These are phyloP conservation scores for Dicrostonyx torquatus DNA, from an alignment of 2,797 vertebrate genomes.

Conservation along the genomic window DNA sequence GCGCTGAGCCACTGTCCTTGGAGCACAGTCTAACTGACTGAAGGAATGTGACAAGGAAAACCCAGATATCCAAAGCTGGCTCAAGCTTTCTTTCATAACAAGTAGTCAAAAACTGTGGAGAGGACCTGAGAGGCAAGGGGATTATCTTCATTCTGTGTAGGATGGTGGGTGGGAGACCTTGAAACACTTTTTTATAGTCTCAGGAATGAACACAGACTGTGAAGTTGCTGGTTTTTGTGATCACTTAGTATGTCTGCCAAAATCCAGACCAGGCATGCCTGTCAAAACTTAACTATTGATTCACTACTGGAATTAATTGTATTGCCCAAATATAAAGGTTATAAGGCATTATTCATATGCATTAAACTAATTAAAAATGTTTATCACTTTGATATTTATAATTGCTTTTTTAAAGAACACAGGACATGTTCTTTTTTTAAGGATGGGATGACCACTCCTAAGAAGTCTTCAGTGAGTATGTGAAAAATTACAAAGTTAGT, in stretches of 20 bases:
- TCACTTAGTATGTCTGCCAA: not conserved
- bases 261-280: not conserved
- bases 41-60: conserved; percentile 10
- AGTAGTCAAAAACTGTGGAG: not conserved
- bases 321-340: not conserved
- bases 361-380: not conserved
- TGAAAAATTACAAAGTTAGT: not conserved
- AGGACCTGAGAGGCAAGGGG: not conserved
- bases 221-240: not conserved
- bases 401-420: not conserved
- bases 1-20: conserved; percentile 44
- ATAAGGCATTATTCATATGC: not conserved
- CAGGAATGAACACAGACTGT: not conserved
- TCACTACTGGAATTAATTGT: not conserved
- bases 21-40: conserved; percentile 3
- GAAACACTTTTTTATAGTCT: not conserved
- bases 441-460: not conserved
- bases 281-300: not conserved
- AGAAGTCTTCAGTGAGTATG: not conserved
- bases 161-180: not conserved
- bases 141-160: not conserved
- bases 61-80: not conserved
- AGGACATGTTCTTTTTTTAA: conserved; percentile 4
- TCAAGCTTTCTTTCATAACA: not conserved
- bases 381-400: conserved; percentile 10